Evolutionary conservation across 2,888 invertebrate genomes (phyloP), one percentile per base, ranked within the genome.

Genomic region (Nebria salina): DNA sequence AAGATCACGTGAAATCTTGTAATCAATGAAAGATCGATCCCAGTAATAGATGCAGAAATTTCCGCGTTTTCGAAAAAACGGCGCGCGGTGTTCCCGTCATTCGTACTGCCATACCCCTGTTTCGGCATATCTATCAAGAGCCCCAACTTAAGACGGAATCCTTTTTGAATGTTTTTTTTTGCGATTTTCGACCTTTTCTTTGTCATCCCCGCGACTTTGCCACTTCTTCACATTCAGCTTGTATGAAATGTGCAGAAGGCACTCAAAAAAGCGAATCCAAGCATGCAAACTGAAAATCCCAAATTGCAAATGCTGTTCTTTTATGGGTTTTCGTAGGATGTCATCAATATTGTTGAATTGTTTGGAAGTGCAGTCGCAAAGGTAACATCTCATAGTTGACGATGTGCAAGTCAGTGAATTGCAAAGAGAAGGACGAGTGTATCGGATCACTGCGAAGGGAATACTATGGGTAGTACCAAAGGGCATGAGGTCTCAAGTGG

Each of bases 221-320:
- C 86, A 87, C 83, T 86, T 83, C 77, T 85, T 82, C 41, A 86
- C 83, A 15, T 83, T 83, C 13, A 87, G 54, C 84, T 84, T 85
- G 82, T 86, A 87, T 9, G 85, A 81, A 26, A 86, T 79, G 80
- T 87, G 85, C 68, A 87, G 76, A 5, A 85, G 82, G 82, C 84
- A 86, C 80, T 87, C 86, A 77, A 85, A 86, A 81, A 85, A 85
- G 20, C 85, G 83, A 13, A 86, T 86, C 86, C 86, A 87, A 3
- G 85, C 84, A 84, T 87, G 86, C 54, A 87, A 82, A 64, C 82
- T 82, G 65, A 85, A 86, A 75, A 85, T 74, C 43, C 85, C 85
- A 80, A 85, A 85, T 25, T 73, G 70, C n/a, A 84, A 82, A n/a
- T n/a, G n/a, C n/a, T n/a, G n/a, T n/a, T n/a, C n/a, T n/a, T n/a